phyloP scores from a whole-genome alignment of 2,888 invertebrate genomes.

The Coleophora deauratella region DNA sequence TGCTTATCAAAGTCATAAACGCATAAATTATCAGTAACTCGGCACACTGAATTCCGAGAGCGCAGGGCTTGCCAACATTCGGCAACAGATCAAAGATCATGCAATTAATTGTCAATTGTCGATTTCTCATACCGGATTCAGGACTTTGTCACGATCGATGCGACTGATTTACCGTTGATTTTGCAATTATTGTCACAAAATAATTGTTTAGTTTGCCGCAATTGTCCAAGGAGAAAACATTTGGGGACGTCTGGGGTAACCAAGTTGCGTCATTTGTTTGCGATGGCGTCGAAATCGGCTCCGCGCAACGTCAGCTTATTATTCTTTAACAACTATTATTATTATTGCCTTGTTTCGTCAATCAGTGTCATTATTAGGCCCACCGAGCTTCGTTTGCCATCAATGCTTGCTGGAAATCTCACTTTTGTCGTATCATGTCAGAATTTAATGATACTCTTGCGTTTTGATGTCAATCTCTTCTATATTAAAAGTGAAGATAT shows the following conservation, averaged over 20 bases:
- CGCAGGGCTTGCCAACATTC: conserved; percentile 38
- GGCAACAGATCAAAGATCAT: conserved; percentile 61
- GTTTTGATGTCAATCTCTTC: not conserved
- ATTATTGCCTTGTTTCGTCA: conserved; percentile 53
- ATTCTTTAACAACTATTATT: conserved; percentile 55
- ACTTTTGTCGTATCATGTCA: conserved; percentile 11
- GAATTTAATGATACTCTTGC: not conserved
- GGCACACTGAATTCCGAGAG: conserved; percentile 12
- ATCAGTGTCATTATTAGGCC: conserved; percentile 42
- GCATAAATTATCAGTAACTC: no score
- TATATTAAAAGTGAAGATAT: conserved; percentile 2
- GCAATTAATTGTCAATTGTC: conserved; percentile 55
- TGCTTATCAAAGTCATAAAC: no score
- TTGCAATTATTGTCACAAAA: conserved; percentile 47
- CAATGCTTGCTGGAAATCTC: conserved; percentile 22
- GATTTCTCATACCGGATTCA: conserved; percentile 49
- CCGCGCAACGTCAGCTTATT: conserved; percentile 52
- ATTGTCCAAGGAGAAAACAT: conserved; percentile 33
- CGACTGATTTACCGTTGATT: conserved; percentile 48
- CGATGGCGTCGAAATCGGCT: conserved; percentile 49
- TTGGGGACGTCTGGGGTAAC: conserved; percentile 45
- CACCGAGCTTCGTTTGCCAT: conserved; percentile 46
- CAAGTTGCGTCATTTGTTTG: conserved; percentile 39
- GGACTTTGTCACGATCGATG: conserved; percentile 61
- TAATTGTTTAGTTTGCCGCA: conserved; percentile 48